Percentiles rank a stretch among this genome's conserved stretches.
Evolutionary conservation across 2,888 invertebrate species (phyloP).

Genomic region (Melolontha melolontha): DNA sequence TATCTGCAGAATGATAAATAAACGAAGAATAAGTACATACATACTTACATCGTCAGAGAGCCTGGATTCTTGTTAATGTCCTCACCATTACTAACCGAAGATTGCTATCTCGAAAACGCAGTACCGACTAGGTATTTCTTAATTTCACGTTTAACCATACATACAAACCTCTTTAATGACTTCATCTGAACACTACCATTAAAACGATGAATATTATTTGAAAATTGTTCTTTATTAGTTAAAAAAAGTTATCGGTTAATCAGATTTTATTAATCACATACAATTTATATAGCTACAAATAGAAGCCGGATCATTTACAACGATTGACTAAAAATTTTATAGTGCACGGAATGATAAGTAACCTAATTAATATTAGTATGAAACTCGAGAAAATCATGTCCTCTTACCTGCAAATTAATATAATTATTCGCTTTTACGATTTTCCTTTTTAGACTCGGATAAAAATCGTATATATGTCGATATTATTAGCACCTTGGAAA

Average conservation of each 20-base stretch:
- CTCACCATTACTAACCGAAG: slow-evolving; percentile 23
- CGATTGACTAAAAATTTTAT: slow-evolving; percentile 6
- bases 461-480: not conserved
- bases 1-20: slow-evolving; percentile 23
- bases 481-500: slow-evolving; percentile 11
- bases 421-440: slow-evolving; percentile 6
- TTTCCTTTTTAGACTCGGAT: slow-evolving; percentile 5
- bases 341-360: slow-evolving; percentile 2
- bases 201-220: slow-evolving; percentile 21
- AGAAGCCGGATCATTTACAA: not conserved
- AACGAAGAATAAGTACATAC: not conserved
- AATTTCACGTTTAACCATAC: slow-evolving; percentile 7
- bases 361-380: not conserved
- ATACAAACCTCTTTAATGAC: slow-evolving; percentile 6
- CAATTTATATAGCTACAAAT: not conserved
- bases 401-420: not conserved
- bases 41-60: slow-evolving; percentile 10
- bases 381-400: slow-evolving; percentile 5
- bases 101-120: slow-evolving; percentile 20
- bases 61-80: slow-evolving; percentile 27
- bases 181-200: slow-evolving; percentile 9
- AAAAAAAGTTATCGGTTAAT: not conserved
- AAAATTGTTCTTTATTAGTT: slow-evolving; percentile 16
- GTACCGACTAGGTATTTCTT: slow-evolving; percentile 9
- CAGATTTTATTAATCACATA: not conserved